Percentiles rank a stretch among this genome's conserved stretches.
Evolutionary conservation across 2,113 vertebrate species (phyloP).

Genomic region (Falcunculus frontatus): DNA sequence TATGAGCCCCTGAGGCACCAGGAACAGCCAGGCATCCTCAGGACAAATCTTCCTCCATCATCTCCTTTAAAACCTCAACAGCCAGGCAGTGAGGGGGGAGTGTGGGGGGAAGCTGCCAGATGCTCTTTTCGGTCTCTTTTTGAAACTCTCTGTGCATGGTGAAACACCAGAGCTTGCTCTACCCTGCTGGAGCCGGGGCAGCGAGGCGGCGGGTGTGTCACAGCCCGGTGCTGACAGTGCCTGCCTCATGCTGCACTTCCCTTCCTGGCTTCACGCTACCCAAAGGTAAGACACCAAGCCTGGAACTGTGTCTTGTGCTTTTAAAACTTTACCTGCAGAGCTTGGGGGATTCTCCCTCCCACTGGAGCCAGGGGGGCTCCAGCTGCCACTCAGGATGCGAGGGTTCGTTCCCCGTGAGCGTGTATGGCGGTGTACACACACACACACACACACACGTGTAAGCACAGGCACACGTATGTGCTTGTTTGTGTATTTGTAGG

Average conservation of each 20-base stretch:
- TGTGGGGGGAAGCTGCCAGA: constrained; percentile 55
- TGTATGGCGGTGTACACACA: fast-evolving
- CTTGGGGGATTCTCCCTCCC: background rate
- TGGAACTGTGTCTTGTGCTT: background rate
- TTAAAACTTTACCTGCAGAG: background rate
- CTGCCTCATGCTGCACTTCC: background rate
- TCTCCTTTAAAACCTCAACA: constrained; percentile 54
- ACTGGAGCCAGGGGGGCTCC: background rate
- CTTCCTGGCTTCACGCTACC: background rate
- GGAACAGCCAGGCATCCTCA: background rate
- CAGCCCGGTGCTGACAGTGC: background rate
- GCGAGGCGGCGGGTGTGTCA: background rate
- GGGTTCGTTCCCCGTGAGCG: fast-evolving
- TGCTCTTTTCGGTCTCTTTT: constrained; percentile 71
- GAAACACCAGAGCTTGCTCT: constrained; percentile 51
- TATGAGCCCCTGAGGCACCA: background rate
- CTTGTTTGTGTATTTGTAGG: no score
- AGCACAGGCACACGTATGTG: background rate
- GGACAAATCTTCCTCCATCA: constrained; percentile 54
- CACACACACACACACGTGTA: background rate
- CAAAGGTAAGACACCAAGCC: background rate
- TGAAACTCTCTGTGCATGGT: constrained; percentile 66
- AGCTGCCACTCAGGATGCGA: fast-evolving
- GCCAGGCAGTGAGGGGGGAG: background rate
- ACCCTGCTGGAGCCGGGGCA: background rate